Base-by-base conservation (phyloP, 2,888 invertebrate genomes). In the Eristalinus aeneus region DNA sequence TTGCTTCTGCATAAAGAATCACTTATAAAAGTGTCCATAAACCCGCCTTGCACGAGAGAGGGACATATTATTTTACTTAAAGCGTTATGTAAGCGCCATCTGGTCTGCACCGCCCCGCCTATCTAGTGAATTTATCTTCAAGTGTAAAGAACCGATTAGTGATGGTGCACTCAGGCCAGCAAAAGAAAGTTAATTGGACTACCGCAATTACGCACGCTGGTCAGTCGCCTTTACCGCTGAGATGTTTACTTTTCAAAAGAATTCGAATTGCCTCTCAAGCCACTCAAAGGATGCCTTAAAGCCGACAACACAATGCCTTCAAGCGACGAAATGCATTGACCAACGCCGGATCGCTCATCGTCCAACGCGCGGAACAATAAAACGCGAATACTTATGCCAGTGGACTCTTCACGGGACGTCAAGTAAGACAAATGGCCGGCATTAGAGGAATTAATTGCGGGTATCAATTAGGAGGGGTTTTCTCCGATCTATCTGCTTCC, bases 401-500 rank as follows among this genome's bases (percentile, higher is more conserved):
- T 27, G n/a, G 16, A 31, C 46, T 31, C 27, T 46, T 65, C 46
- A 27, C 27, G 65, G 65, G 23, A 23, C n/a, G 65, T 65, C 65
- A 27, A n/a, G n/a, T 46, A 39, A 65, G 46, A 65, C 65, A 46
- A 65, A 65, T 46, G 27, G 27, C 27, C 61, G 23, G 8, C 46
- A 65, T 46, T 46, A 46, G 27, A 46, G 27, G 23, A 31, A 16
- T 65, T 65, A 65, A 65, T 65, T 46, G 65, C 16, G n/a, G 39
- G 27, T 11, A 46, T 46, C 46, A 65, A 46, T 65, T 27, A 4
- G 46, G 16, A 46, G 27, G 46, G 27, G 31, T 27, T 65, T 65
- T 65, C 46, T 46, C 65, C 46, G 23, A 53, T 9, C 16, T n/a
- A 39, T 39, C 39, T 39, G n/a, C 46, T 34, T 34, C 34, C 34